phyloP scores from a whole-genome alignment of 1,140 invertebrate genomes.

The Eurosta solidaginis region DNA sequence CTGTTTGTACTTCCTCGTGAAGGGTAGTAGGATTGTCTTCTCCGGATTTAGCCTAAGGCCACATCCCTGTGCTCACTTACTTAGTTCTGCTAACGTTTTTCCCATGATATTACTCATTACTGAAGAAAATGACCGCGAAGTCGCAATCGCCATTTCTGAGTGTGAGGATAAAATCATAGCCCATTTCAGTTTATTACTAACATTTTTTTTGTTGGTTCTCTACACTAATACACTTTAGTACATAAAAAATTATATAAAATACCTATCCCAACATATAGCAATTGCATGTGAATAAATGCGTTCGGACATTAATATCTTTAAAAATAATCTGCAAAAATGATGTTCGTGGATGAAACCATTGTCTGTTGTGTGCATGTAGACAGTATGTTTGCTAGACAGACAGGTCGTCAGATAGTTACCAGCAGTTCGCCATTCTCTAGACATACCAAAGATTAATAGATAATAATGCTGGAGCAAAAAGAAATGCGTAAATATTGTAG shows the following conservation, averaged over 20 bases:
- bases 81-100: too few relatives aligned
- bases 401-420: not conserved
- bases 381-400: constrained; percentile 10
- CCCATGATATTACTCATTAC: too few relatives aligned
- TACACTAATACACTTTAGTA: not conserved
- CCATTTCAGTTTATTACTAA: too few relatives aligned
- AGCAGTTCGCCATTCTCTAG: not conserved
- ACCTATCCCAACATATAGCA: not conserved
- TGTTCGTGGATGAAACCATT: not conserved
- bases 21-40: too few relatives aligned
- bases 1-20: too few relatives aligned
- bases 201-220: too few relatives aligned
- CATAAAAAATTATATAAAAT: not conserved
- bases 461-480: not conserved
- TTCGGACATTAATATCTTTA: constrained; percentile 2
- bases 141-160: too few relatives aligned
- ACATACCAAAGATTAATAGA: not conserved
- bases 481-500: not conserved
- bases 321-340: not conserved
- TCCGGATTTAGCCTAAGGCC: too few relatives aligned
- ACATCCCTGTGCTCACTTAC: too few relatives aligned
- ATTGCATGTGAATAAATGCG: constrained; percentile 11
- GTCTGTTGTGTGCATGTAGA: not conserved
- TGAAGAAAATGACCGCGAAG: too few relatives aligned
- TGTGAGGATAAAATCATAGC: too few relatives aligned